These are phyloP conservation scores for Laticauda laticaudata DNA, from an alignment of 2,113 vertebrate species.

Conservation along the genomic window DNA sequence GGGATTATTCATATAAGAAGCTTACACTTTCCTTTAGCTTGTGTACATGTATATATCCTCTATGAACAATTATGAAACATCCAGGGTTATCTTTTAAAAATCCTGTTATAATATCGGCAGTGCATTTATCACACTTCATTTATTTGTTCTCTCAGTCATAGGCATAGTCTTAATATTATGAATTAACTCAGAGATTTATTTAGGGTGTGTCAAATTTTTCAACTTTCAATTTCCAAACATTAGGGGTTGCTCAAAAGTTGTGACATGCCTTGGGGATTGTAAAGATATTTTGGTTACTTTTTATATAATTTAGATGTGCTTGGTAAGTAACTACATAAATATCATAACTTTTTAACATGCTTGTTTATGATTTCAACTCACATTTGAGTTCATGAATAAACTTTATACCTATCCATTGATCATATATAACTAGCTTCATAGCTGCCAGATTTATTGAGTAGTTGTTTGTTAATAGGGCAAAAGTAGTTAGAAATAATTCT, in stretches of 20 bases:
- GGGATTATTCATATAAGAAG: not conserved
- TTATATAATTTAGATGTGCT: too few species aligned
- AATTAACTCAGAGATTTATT: not conserved
- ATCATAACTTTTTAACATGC: too few species aligned
- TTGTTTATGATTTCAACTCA: not conserved
- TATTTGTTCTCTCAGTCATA: not conserved
- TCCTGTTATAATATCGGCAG: not conserved
- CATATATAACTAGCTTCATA: not conserved
- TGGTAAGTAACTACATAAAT: too few species aligned
- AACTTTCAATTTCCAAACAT: too few species aligned
- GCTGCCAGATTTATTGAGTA: not conserved
- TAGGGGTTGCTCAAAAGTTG: too few species aligned
- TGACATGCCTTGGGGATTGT: too few species aligned
- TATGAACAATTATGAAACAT: not conserved
- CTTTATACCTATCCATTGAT: not conserved
- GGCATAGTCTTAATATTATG: not conserved
- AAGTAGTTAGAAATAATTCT: not conserved
- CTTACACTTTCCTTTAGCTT: not conserved
- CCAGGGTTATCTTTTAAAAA: not conserved
- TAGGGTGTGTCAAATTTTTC: too few species aligned
- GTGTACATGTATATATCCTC: not conserved
- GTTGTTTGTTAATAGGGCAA: not conserved
- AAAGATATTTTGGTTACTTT: too few species aligned
- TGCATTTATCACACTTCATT: not conserved
- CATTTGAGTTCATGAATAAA: not conserved